phyloP scores from a whole-genome alignment of 2,888 invertebrate species.

The Acanthopleura granulata region DNA sequence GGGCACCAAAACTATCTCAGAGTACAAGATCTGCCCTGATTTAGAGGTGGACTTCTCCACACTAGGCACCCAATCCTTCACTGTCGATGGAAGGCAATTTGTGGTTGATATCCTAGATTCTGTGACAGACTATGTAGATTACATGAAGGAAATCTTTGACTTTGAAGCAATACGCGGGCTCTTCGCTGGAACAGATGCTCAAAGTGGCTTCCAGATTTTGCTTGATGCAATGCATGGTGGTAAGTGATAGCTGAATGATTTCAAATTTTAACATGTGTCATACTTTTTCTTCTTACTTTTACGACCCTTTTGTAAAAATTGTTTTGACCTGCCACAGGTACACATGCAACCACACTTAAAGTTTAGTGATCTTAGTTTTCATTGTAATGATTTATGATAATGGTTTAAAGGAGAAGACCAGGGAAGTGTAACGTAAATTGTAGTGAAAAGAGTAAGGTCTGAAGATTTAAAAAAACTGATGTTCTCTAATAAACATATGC shows the following conservation, averaged over 20 bases:
- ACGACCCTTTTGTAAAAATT: too few relatives aligned
- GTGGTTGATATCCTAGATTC: constrained; percentile 85
- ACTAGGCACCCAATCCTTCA: constrained; percentile 78
- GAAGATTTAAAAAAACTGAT: too few relatives aligned
- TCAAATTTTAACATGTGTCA: too few relatives aligned
- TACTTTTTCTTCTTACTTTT: too few relatives aligned
- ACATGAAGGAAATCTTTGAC: constrained; percentile 98
- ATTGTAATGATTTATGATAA: too few relatives aligned
- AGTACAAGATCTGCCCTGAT: constrained; percentile 85
- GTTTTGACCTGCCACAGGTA: too few relatives aligned
- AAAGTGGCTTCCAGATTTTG: constrained; percentile 82
- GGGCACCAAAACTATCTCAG: constrained; percentile 81
- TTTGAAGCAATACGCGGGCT: constrained; percentile 83
- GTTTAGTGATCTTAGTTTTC: too few relatives aligned
- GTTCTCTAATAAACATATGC: too few relatives aligned
- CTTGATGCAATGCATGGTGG: constrained; percentile 97
- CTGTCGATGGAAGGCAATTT: constrained; percentile 71
- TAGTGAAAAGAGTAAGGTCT: too few relatives aligned
- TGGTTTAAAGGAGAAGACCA: too few relatives aligned
- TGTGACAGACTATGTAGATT: constrained; percentile 86
- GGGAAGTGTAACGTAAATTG: too few relatives aligned
- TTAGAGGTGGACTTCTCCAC: constrained; percentile 76
- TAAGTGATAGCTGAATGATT: constrained; percentile 63
- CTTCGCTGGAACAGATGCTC: constrained; percentile 77
- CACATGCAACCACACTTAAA: too few relatives aligned